Evolutionary conservation across 2,797 vertebrate species (phyloP), one percentile per base, ranked within the genome.

Genomic region (Sarcoramphus papa): DNA sequence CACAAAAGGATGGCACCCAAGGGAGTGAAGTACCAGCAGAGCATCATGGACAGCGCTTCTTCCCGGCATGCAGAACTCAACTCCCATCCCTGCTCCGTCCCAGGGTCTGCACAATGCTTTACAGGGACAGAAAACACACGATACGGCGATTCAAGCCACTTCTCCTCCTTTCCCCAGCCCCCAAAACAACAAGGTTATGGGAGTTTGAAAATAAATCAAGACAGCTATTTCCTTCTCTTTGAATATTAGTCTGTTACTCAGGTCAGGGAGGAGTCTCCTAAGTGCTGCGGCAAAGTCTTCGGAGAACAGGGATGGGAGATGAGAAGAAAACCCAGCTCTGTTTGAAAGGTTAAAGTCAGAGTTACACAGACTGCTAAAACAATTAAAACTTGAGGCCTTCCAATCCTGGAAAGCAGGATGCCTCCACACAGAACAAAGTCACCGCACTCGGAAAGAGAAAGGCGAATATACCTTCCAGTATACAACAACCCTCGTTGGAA

Each of bases 61-160:
- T 48, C 35, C 47, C 6, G 0, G 35, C 43, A 12, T 1, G 12
- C n/a, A 28, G 7, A 51, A 33, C 21, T 57, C 16, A 14, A 10
- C 30, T 70, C 41, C 47, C 27, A 7, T 5, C 45, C 28, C 72
- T 23, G 47, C 33, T 72, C 22, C 30, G n/a, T 14, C 68, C 41
- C 35, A 33, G 37, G 31, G 56, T 6, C 33, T 25, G 28, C 33
- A 14, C 27, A 35, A 14, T 3, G 23, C 18, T 78, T 43, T 22
- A 47, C 2, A 0, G 30, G 41, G 13, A 90, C 7, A 20, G 27
- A 35, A 7, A 20, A 9, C 4, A 60, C 15, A 31, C 0, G 0
- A 31, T 4, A 13, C 2, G 0, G 18, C 1, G 1, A 73, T 7
- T 24, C 12, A 27, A 88, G 23, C 11, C 45, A 11, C 19, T 57